Evolutionary conservation across 2,113 vertebrate species (phyloP), one percentile per base, ranked within the genome.

Genomic region (Atractosteus spatula): DNA sequence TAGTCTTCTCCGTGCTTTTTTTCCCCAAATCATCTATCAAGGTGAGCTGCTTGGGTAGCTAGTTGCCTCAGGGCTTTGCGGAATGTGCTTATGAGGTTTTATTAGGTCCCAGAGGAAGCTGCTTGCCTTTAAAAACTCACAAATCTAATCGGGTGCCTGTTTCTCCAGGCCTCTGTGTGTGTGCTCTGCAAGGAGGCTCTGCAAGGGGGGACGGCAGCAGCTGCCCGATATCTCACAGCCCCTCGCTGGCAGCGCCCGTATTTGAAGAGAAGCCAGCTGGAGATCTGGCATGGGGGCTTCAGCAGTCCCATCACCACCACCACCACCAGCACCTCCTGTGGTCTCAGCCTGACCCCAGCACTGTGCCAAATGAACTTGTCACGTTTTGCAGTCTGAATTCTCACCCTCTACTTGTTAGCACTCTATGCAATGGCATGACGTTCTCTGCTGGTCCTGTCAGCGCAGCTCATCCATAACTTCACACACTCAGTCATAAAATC

Each of bases 1-100:
- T 70, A 75, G 61, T 75, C 63, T 14, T 16, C 69, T 56, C 68
- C 66, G 74, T 71, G 62, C 71, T 65, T 65, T 64, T 71, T 29
- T 29, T 29, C 29, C 29, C 74, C 74, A 75, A 75, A 75, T 66
- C 74, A 75, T 75, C 74, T 75, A 75, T 75, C 74, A 75, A 75
- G 74, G 74, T 75, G 68, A 75, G 74, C 65, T 75, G 68, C 74
- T 66, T 66, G 55, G 69, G 74, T 61, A 71, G 42, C 63, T n/a
- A 61, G 66, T 66, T 47, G 74, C 74, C 74, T 75, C 54, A 12
- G 68, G 74, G 55, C 66, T 75, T 67, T 71, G 65, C 68, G 45
- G 74, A 62, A 75, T 75, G 74, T 75, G 74, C 74, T 75, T 75
- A 75, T 75, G 74, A 71, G 74, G 55, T 71, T 65, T 75, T 71